Percentiles rank a stretch among this genome's conserved stretches.
phyloP scores from a whole-genome alignment of 2,888 invertebrate genomes.

The Orchesellides sinensis region DNA sequence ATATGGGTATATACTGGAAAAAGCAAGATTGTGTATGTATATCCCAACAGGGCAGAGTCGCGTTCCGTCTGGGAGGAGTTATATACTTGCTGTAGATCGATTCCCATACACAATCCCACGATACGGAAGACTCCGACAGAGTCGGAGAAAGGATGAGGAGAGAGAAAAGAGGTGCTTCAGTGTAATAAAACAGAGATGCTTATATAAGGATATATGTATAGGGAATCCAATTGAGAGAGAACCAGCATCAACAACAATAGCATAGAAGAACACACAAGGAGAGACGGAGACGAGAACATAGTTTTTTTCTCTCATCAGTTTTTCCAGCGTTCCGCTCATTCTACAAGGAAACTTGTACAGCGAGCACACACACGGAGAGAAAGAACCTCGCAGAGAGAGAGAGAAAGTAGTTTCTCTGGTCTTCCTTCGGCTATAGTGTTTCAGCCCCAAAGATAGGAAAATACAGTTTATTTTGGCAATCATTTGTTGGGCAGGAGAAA shows the following conservation, averaged over 20 bases:
- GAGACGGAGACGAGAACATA: too few relatives aligned
- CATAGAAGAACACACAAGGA: too few relatives aligned
- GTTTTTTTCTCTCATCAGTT: neutral
- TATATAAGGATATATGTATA: neutral
- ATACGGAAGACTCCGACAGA: neutral
- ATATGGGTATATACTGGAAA: neutral
- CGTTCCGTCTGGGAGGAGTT: constrained; percentile 57
- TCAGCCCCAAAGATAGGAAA: neutral
- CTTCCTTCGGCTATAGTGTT: too few relatives aligned
- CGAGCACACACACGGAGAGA: constrained; percentile 7
- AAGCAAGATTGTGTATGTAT: constrained; percentile 1
- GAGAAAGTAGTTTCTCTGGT: too few relatives aligned
- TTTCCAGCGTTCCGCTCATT: constrained; percentile 29
- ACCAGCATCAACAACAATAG: constrained; percentile 12
- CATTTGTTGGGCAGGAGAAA: too few relatives aligned
- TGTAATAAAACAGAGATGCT: neutral
- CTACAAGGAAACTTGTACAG: constrained; percentile 53
- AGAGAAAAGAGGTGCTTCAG: neutral
- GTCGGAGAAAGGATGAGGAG: neutral
- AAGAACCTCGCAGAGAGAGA: neutral
- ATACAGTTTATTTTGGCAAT: neutral
- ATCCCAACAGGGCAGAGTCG: constrained; percentile 61
- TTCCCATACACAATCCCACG: constrained; percentile 47
- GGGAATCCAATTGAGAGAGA: constrained; percentile 5
- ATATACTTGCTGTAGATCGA: constrained; percentile 52